Evolutionary conservation across 2,113 vertebrate species (phyloP).

Genomic region (Rattus norvegicus): GRCr8 NC_086022.1:160428001-160428500

Average conservation of each 20-base stretch:
- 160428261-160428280: not conserved
- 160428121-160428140: not conserved
- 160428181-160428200: not conserved
- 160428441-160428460: not conserved
- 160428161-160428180: not conserved
- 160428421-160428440: not conserved
- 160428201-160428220: too few species aligned
- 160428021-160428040: not conserved
- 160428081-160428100: not conserved
- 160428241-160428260: too few species aligned
- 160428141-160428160: too few species aligned
- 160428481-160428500: constrained; percentile 1
- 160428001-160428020: not conserved
- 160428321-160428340: constrained; percentile 53
- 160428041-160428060: not conserved
- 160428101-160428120: not conserved
- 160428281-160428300: not conserved
- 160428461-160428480: not conserved
- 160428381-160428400: not conserved
- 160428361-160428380: constrained; percentile 32
- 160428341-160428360: constrained; percentile 26
- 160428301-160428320: not conserved
- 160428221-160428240: not conserved
- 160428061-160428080: not conserved
- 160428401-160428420: not conserved